Base-by-base conservation (phyloP, 2,113 vertebrate genomes). In the Scatophagus argus region DNA sequence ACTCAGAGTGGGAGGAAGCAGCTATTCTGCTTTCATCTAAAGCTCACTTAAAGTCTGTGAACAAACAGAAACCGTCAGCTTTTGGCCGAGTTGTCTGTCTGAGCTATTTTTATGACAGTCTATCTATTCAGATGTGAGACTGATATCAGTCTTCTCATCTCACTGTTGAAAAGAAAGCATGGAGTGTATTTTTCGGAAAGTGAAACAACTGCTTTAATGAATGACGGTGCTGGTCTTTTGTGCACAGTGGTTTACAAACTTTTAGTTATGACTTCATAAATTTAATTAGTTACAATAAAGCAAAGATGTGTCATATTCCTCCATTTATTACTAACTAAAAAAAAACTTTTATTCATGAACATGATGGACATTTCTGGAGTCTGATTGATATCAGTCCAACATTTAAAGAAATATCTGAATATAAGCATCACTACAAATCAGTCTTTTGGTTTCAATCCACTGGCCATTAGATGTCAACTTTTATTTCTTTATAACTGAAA, bases 361-460 rank as follows among this genome's bases (percentile, higher is more conserved):
- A 29, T 36, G 13, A 27, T 19, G 63, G 31, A 49, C 31, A 23
- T 36, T 19, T 31, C 11, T 41, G 16, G 23, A 38, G 5, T n/a
- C n/a, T n/a, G 21, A 10, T 25, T 31, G 1, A 29, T 17, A 54
- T 5, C 25, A 54, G 27, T 16, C 7, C 14, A 29, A 12, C 19
- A 10, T 65, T 46, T 10, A 23, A 49, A 29, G 31, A 16, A 39
- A 16, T 29, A 51, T 67, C 16, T 39, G 13, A 41, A 58, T 49
- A 58, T 11, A 49, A 29, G 39, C 14, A 59, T 65, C 59, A 27
- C 23, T n/a, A 38, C 6, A 62, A 9, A 38, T 58, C 74, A 36
- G n/a, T 62, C 31, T 23, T n/a, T 77, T 59, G 60, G 36, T 31
- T 79, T 83, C 63, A 49, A 34, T 56, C 41, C 51, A 43, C 5